phyloP scores from a whole-genome alignment of 2,888 invertebrate species.

The Acleris laterana region DNA sequence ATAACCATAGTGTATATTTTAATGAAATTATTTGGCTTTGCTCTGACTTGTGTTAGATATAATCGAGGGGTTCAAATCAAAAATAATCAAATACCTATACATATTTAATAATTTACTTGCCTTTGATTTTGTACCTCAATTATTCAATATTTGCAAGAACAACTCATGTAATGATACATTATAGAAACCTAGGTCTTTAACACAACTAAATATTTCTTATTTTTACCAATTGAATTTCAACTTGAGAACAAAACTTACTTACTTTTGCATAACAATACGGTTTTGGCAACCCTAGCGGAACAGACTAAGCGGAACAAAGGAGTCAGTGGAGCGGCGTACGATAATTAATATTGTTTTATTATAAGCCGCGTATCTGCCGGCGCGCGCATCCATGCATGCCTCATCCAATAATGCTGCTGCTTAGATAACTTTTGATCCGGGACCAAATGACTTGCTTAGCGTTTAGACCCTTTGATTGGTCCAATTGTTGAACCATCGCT shows the following conservation, averaged over 20 bases:
- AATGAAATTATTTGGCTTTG: too few relatives aligned
- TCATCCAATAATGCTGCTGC: conserved; percentile 65
- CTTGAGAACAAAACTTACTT: background rate
- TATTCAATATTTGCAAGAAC: too few relatives aligned
- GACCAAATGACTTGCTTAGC: conserved; percentile 19
- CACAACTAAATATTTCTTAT: too few relatives aligned
- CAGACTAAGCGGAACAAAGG: conserved; percentile 51
- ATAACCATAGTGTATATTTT: too few relatives aligned
- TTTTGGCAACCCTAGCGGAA: conserved; percentile 25
- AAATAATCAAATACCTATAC: too few relatives aligned
- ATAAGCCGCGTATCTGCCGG: conserved; percentile 69
- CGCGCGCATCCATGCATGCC: conserved; percentile 59
- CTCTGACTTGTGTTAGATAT: too few relatives aligned
- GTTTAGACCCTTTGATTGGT: conserved; percentile 11
- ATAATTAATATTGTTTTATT: conserved; percentile 80
- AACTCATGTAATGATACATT: too few relatives aligned
- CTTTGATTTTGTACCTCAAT: too few relatives aligned
- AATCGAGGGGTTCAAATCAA: too few relatives aligned
- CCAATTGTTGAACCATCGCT: conserved; percentile 1
- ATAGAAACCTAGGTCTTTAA: too few relatives aligned
- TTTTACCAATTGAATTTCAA: too few relatives aligned
- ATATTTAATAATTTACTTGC: too few relatives aligned
- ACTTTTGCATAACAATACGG: background rate
- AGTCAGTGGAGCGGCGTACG: conserved; percentile 58
- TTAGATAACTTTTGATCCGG: conserved; percentile 61